Conservation (phyloP, 2,888 invertebrate species). For the Dryomyza anilis region DNA sequence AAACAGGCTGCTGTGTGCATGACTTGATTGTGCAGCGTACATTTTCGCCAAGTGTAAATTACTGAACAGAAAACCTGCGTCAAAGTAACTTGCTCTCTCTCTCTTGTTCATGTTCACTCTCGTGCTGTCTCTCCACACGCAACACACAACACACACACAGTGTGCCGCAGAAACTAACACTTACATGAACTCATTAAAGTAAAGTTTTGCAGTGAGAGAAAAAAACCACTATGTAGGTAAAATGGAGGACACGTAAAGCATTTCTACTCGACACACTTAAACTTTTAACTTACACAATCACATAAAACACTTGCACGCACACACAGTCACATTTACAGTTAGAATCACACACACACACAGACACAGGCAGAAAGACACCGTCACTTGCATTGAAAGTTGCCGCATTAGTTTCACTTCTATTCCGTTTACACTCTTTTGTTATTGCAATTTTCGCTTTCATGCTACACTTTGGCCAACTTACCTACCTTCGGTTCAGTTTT, state of each 20-base stretch:
- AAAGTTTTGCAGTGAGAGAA: neutral
- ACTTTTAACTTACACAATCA: slow-evolving; percentile 10
- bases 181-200: neutral
- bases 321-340: neutral
- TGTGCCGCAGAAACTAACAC: neutral
- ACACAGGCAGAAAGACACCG: neutral
- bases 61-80: too few relatives aligned
- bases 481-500: too few relatives aligned
- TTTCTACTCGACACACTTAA: slow-evolving; percentile 22
- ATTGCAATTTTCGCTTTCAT: too few relatives aligned
- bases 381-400: neutral
- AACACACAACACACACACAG: too few relatives aligned
- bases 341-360: neutral
- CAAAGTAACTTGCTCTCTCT: too few relatives aligned
- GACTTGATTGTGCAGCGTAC: too few relatives aligned
- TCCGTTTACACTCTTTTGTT: too few relatives aligned
- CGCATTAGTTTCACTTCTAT: slow-evolving; percentile 5
- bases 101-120: too few relatives aligned
- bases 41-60: too few relatives aligned
- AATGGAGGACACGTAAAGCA: slow-evolving; percentile 6
- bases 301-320: neutral
- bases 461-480: too few relatives aligned
- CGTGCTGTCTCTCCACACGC: too few relatives aligned
- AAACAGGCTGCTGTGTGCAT: too few relatives aligned
- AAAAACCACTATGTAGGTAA: neutral